Base-by-base conservation (phyloP, 2,113 vertebrate genomes). In the human region DNA sequence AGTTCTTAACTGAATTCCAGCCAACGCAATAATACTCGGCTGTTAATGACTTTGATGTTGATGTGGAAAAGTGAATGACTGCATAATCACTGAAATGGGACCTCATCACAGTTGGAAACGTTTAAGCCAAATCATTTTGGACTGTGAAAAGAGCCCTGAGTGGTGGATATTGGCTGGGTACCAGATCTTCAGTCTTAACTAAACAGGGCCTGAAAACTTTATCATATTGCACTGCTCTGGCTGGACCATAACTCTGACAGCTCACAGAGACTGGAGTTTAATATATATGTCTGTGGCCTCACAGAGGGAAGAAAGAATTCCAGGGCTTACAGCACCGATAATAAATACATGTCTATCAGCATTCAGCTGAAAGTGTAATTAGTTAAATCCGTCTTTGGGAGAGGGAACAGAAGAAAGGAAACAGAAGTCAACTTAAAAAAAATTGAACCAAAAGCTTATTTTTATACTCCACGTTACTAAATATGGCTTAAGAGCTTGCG, bases 21-120 rank as follows among this genome's bases (percentile, higher is more conserved):
- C 98, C 99, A 98, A 98, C 98, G 98, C 98, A 98, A 98, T 99
- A 98, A 98, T 99, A 98, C 98, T 98, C 98, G 98, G 98, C 98
- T 99, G 98, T 98, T 99, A 98, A 98, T 99, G 99, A 99, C 99
- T 99, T 99, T 99, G 99, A 99, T 99, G 99, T 99, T 99, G 98
- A 99, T 98, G 98, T 99, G 98, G 98, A 99, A 99, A 99, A 99
- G 98, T 98, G 99, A 99, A 99, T 99, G 98, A 99, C 99, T 98
- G 98, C 98, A 98, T 98, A 98, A 99, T 98, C 98, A 98, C 99
- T 99, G 99, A 99, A 99, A 99, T 98, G 98, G 98, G 98, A 99
- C 99, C 98, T 98, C 98, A 97, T 99, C 99, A 99, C 99, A 99
- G 99, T 99, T 99, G 98, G 99, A 99, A 99, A 99, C 99, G 98